phyloP scores from a whole-genome alignment of 2,888 invertebrate species.

The Lasioglossum morio region DNA sequence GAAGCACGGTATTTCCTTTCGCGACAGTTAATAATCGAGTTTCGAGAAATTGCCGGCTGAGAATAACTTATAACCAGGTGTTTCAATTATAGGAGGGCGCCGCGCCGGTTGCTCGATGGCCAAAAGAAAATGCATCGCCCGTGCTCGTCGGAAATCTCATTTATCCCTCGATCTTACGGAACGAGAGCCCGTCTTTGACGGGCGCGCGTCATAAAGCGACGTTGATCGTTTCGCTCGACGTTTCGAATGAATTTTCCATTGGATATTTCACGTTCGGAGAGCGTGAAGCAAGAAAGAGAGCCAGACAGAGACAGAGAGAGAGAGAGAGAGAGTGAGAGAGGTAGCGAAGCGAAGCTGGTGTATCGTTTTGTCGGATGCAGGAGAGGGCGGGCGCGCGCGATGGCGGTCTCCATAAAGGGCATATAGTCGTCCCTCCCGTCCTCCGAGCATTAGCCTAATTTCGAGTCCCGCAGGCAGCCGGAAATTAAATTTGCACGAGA shows the following conservation, averaged over 20 bases:
- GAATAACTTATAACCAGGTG: not conserved
- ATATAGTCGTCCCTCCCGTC: constrained; percentile 25
- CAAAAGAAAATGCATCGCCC: not conserved
- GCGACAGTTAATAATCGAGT: not conserved
- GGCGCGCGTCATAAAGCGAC: not conserved
- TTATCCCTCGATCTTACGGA: not conserved
- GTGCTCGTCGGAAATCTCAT: constrained; percentile 15
- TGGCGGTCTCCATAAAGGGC: constrained; percentile 24
- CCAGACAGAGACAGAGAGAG: not conserved
- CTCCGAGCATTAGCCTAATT: constrained; percentile 66
- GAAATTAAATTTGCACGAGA: constrained; percentile 74
- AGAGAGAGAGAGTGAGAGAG: not conserved
- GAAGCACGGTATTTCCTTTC: not conserved
- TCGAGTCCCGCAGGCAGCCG: constrained; percentile 50
- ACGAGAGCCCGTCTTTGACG: constrained; percentile 4
- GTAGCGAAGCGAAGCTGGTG: not conserved
- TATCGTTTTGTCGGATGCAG: constrained; percentile 48
- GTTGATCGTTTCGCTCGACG: not conserved
- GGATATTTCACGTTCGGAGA: not conserved
- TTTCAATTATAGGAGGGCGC: not conserved
- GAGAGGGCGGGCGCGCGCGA: not conserved
- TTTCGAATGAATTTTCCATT: constrained; percentile 46
- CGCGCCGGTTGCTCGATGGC: not conserved
- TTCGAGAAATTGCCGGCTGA: not conserved
- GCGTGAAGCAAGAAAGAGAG: not conserved